A percentile compares a stretch with the other conserved stretches of the same genome.
phyloP scores from a whole-genome alignment of 2,888 invertebrate genomes.

The Xylocampa areola region DNA sequence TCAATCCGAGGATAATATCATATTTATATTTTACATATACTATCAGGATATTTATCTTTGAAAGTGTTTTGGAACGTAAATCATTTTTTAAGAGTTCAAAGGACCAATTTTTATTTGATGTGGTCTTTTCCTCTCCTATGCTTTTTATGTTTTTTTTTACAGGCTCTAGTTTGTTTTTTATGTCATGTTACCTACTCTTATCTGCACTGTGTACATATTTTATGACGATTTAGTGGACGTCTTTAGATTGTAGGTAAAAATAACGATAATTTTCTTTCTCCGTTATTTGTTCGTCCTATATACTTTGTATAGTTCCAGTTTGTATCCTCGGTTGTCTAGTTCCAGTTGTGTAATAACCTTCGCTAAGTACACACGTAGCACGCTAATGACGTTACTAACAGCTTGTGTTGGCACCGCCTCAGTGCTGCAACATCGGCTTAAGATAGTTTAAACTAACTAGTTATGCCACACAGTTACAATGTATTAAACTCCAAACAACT shows the following conservation, averaged over 20 bases:
- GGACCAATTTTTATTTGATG: not conserved
- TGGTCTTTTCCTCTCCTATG: not conserved
- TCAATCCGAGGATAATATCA: slow-evolving; percentile 2
- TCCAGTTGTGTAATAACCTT: slow-evolving; percentile 4
- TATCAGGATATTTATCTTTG: too few relatives aligned
- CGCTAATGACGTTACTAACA: slow-evolving; percentile 27
- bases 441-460: slow-evolving; percentile 40
- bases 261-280: too few relatives aligned
- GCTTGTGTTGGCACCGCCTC: slow-evolving; percentile 27
- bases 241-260: too few relatives aligned
- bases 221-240: too few relatives aligned
- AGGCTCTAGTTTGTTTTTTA: too few relatives aligned
- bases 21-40: too few relatives aligned
- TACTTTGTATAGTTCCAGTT: not conserved
- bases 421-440: slow-evolving; percentile 33
- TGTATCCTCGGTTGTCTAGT: not conserved
- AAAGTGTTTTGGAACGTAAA: too few relatives aligned
- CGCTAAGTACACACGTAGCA: slow-evolving; percentile 12
- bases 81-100: not conserved
- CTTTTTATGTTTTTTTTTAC: too few relatives aligned
- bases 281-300: not conserved
- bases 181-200: too few relatives aligned
- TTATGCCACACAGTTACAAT: slow-evolving; percentile 9
- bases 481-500: slow-evolving; percentile 31
- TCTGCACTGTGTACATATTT: too few relatives aligned